Base-by-base conservation (phyloP, 1,140 invertebrate genomes). In the Propsilocerus akamusi region DNA sequence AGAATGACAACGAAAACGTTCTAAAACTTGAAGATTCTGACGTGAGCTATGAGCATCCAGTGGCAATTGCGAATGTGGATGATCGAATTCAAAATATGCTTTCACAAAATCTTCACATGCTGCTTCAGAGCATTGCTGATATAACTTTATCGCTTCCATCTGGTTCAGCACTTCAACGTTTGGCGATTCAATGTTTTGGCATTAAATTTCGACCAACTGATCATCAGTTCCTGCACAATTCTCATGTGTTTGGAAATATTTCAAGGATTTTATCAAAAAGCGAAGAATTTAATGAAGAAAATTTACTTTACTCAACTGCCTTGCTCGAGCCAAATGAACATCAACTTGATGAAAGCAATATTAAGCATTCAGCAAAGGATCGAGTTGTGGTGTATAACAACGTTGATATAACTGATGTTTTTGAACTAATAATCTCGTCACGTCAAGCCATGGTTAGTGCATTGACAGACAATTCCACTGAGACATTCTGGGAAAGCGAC, bases 401-500 rank as follows among this genome's bases (percentile, higher is more conserved):
- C 52, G 57, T 58, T 7, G 67, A 71, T 47, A 67, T 95, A 26
- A 92, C 87, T 0, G 58, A 71, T 1, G 68, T 71, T 37, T 72
- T 85, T 11, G 86, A 92, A 49, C 77, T 96, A 3, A 86, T 85
- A 54, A 86, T 89, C 0, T 97, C 92, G 0, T 96, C 91, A 56
- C 74, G 93, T 2, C 86, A 85, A 57, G 90, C 90, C 3, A 94
- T 97, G 89, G 79, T 92, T 20, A 81, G 79, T 2, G 92, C 90
- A 59, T 71, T 99, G 6, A 88, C 80, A 0, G 95, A 98, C 64
- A 85, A 83, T 56, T 93, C 89, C 1, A 97, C 92, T 0, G 95
- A 99, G 68, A 98, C 95, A 0, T 99, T 98, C 66, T 99, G 95
- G 95, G 95, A 99, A 68, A 96, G 91, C 52, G 93, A 93, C 3